phyloP scores from a whole-genome alignment of 2,797 vertebrate genomes.

The Gobionotothen gibberifrons region DNA sequence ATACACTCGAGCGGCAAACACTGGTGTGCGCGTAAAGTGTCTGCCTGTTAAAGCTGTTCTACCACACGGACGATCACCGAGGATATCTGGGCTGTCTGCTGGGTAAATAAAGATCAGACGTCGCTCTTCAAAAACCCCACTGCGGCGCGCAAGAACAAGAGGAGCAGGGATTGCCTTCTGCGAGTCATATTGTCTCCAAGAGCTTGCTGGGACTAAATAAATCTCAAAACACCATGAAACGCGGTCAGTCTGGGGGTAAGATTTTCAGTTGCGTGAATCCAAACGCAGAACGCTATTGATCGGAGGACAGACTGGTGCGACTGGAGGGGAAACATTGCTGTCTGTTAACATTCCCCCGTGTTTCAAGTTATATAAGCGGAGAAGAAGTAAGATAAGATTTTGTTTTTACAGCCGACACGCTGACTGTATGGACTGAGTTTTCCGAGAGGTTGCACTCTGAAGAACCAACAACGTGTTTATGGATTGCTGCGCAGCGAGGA shows the following conservation, averaged over 20 bases:
- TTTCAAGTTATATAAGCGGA: not conserved
- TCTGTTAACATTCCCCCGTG: not conserved
- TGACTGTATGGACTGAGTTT: constrained; percentile 51
- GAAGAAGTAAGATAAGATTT: not conserved
- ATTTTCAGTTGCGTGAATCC: not conserved
- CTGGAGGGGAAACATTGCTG: constrained; percentile 9
- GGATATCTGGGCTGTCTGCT: constrained; percentile 21
- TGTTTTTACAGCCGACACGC: not conserved
- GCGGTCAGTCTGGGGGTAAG: constrained; percentile 23
- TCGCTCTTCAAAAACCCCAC: constrained; percentile 35
- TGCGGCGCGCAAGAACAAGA: constrained; percentile 29
- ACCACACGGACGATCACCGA: not conserved
- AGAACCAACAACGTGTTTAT: constrained; percentile 70
- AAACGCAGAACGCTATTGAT: not conserved
- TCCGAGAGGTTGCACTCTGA: constrained; percentile 41
- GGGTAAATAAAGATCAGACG: constrained; percentile 27
- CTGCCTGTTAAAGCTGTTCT: not conserved
- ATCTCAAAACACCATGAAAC: not conserved
- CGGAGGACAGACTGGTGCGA: constrained; percentile 3
- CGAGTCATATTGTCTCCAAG: not conserved
- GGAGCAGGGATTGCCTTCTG: constrained; percentile 28
- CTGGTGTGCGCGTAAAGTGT: constrained; percentile 28
- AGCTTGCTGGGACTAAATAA: constrained; percentile 29
- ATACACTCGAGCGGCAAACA: constrained; percentile 28
- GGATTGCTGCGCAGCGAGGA: constrained; percentile 68